These are phyloP conservation scores for Hirtodrosophila alboralis DNA, from an alignment of 2,888 invertebrate species.

Conservation along the genomic window DNA sequence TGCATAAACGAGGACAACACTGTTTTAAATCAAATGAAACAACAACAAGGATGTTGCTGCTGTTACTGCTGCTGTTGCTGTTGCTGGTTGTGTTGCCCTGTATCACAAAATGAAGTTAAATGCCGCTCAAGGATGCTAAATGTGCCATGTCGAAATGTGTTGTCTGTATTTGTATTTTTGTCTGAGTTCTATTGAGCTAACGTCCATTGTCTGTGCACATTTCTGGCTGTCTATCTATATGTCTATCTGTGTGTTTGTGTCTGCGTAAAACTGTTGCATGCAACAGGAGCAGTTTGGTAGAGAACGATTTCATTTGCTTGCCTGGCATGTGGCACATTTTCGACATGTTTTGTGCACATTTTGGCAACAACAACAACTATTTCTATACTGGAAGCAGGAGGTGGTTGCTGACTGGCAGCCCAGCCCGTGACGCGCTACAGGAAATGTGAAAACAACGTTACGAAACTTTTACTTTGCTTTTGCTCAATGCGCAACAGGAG, in stretches of 20 bases:
- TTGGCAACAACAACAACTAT: slow-evolving; percentile 62
- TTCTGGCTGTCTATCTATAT: slow-evolving; percentile 23
- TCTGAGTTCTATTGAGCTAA: slow-evolving; percentile 55
- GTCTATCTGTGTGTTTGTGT: slow-evolving; percentile 12
- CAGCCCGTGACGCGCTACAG: slow-evolving; percentile 67
- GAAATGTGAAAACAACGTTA: slow-evolving; percentile 80
- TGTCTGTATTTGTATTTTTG: slow-evolving; percentile 39
- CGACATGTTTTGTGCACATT: slow-evolving; percentile 78
- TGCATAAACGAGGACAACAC: slow-evolving; percentile 55
- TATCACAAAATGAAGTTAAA: slow-evolving; percentile 71
- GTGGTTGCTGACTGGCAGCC: slow-evolving; percentile 52
- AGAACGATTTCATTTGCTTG: slow-evolving; percentile 60
- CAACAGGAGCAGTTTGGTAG: slow-evolving; percentile 43
- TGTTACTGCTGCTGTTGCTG: slow-evolving; percentile 8
- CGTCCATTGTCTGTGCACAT: slow-evolving; percentile 48
- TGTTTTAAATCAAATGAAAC: slow-evolving; percentile 60
- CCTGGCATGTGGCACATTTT: slow-evolving; percentile 80
- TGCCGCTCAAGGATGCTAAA: slow-evolving; percentile 79
- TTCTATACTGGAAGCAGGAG: slow-evolving; percentile 44
- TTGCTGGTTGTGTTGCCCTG: too few relatives aligned
- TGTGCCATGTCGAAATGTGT: slow-evolving; percentile 77
- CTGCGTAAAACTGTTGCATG: slow-evolving; percentile 72
- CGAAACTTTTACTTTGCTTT: slow-evolving; percentile 71
- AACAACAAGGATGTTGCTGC: slow-evolving; percentile 27
- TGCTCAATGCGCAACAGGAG: slow-evolving; percentile 75